Evolutionary conservation across 2,797 vertebrate species (phyloP).

Genomic region (Chrosomus eos): DNA sequence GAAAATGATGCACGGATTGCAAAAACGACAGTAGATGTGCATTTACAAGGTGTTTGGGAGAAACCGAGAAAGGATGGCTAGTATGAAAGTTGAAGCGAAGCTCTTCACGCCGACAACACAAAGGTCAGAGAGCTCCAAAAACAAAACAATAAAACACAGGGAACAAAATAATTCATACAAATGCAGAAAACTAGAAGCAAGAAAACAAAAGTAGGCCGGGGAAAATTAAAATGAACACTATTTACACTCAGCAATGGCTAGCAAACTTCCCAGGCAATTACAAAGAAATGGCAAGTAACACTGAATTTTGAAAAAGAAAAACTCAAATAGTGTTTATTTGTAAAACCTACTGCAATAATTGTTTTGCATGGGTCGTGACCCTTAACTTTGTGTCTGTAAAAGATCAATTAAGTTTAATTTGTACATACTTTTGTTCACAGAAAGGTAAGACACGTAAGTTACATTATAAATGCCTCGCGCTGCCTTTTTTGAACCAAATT

Average conservation of each 20-base stretch:
- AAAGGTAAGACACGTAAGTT: no score
- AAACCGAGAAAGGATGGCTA: background rate
- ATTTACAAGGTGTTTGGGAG: background rate
- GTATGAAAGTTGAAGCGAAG: background rate
- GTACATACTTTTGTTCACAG: no score
- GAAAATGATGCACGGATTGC: slow-evolving; percentile 34
- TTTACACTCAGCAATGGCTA: background rate
- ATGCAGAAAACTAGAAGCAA: background rate
- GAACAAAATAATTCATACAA: background rate
- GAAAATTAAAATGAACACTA: background rate
- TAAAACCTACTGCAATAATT: background rate
- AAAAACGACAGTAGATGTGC: background rate
- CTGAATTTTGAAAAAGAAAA: no score
- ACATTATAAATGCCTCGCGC: background rate
- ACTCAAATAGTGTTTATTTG: background rate
- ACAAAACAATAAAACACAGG: slow-evolving; percentile 8
- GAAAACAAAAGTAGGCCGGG: background rate
- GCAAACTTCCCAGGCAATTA: no score
- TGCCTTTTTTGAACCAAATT: background rate
- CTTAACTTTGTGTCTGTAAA: background rate
- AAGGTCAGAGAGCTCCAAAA: slow-evolving; percentile 29
- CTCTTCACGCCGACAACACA: background rate
- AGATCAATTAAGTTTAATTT: background rate
- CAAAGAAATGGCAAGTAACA: no score
- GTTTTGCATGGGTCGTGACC: background rate